Base-by-base conservation (phyloP, 1,140 invertebrate species). In the Orchesella cincta region DNA sequence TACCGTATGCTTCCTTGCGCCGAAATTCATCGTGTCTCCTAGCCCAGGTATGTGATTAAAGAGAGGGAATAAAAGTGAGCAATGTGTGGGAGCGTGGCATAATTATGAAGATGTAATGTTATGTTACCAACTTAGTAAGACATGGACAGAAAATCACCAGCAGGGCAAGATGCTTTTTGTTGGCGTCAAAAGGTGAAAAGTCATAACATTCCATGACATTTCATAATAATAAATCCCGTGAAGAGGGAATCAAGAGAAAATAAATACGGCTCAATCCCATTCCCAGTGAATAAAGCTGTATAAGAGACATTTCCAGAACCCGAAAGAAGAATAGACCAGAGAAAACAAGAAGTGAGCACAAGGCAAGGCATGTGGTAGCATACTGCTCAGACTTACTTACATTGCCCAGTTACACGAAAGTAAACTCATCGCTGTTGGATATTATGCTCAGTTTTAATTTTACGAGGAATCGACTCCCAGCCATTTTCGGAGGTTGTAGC, bases 141-240 rank as follows among this genome's bases (percentile, higher is more conserved):
- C 8, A 46, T 46, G 39, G 8, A 46, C 8, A 46, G 20, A 46
- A 8, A 46, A 46, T 46, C 39, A 46, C 8, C 8, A 46, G 39
- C 39, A 46, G 8, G 20, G 39, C 39, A 12, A 8, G 8, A 46
- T 8, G 8, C 39, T n/a, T n/a, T n/a, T n/a, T n/a, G n/a, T n/a
- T 46, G 39, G 52, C 12, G 23, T 14, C 12, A 57, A 57, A 57
- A 57, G 12, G 52, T 23, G 52, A 57, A 57, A 57, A 57, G 23
- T 57, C 52, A 57, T 18, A 57, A 18, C 52, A 57, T 57, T 57
- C 23, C 52, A 18, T 57, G 52, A 57, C 52, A 57, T 57, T 57
- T 57, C 12, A 57, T 57, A 57, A 57, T 57, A 57, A 57, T 57
- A 57, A 57, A 46, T 46, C 39, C 39, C 39, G 20, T 46, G 39